phyloP scores from a whole-genome alignment of 2,888 invertebrate genomes.

The Lumbricus terrestris region DNA sequence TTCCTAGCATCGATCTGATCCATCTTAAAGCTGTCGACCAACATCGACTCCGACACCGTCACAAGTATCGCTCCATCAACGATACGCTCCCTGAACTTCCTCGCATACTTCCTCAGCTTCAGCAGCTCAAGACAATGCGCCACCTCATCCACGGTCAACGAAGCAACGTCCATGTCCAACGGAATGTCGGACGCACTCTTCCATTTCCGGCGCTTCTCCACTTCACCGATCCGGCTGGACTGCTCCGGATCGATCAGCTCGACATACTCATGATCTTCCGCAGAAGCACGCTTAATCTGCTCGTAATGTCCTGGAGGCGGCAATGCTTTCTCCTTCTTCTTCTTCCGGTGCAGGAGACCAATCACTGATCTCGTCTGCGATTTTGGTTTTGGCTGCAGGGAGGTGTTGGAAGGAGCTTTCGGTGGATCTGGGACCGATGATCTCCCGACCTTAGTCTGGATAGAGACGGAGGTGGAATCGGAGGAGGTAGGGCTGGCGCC shows the following conservation, averaged over 20 bases:
- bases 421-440: not conserved
- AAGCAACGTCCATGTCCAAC: not conserved
- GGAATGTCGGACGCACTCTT: not conserved
- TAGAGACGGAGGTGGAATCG: not conserved
- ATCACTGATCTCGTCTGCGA: not conserved
- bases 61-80: not conserved
- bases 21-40: not conserved
- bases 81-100: not conserved
- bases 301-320: not conserved
- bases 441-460: not conserved
- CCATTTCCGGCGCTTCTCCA: not conserved
- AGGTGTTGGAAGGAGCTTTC: too few relatives aligned
- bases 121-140: not conserved
- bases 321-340: not conserved
- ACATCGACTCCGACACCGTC: not conserved
- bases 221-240: not conserved
- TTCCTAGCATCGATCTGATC: not conserved
- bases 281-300: not conserved
- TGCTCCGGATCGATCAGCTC: not conserved
- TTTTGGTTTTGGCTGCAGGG: not conserved
- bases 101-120: not conserved
- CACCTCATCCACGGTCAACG: not conserved
- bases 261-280: not conserved
- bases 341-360: not conserved
- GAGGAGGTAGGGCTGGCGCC: not conserved